Evolutionary conservation across 1,140 invertebrate species (phyloP).

Genomic region (Ruditapes philippinarum): DNA sequence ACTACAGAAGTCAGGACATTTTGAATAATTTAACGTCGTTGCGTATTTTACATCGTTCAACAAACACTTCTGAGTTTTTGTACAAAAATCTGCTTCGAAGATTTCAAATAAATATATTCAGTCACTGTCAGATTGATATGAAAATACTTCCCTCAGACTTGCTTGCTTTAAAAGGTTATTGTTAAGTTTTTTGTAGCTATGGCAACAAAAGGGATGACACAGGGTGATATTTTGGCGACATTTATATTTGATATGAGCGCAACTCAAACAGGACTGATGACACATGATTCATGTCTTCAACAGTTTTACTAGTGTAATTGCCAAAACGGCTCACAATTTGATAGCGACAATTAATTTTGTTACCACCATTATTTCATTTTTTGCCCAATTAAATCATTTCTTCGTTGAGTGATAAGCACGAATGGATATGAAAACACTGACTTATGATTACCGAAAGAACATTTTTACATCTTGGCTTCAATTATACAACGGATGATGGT

Average conservation of each 20-base stretch:
- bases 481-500: background rate
- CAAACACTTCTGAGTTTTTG: too few species aligned
- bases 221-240: slow-evolving; percentile 47
- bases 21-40: too few species aligned
- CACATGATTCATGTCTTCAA: slow-evolving; percentile 10
- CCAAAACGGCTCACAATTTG: slow-evolving; percentile 42
- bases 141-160: background rate
- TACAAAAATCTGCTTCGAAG: too few species aligned
- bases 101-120: slow-evolving; percentile 2
- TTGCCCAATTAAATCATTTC: slow-evolving; percentile 47
- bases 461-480: background rate
- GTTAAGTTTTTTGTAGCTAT: slow-evolving; percentile 47
- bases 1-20: too few species aligned
- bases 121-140: background rate
- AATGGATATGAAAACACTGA: slow-evolving; percentile 13
- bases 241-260: slow-evolving; percentile 47
- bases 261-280: slow-evolving; percentile 20
- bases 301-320: slow-evolving; percentile 20
- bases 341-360: slow-evolving; percentile 37
- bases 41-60: too few species aligned
- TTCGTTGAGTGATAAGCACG: slow-evolving; percentile 32
- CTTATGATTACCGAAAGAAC: background rate
- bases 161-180: background rate
- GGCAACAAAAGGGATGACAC: slow-evolving; percentile 25
- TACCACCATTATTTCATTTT: slow-evolving; percentile 32